A percentile compares a stretch with the other conserved stretches of the same genome.
phyloP scores from a whole-genome alignment of 2,888 invertebrate species.

The Drosophila suboccidentalis region DNA sequence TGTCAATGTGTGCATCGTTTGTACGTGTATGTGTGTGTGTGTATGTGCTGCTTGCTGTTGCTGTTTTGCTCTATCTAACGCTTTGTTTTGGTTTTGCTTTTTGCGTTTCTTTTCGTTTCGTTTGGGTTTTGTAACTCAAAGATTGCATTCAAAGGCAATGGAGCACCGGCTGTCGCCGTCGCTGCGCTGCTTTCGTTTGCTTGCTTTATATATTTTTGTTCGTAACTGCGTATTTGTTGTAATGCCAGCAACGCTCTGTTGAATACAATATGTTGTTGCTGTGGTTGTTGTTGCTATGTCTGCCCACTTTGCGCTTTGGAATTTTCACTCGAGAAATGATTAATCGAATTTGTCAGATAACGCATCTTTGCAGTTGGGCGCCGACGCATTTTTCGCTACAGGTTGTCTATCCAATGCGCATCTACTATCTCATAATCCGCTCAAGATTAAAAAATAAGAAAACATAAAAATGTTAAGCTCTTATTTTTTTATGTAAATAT shows the following conservation, averaged over 20 bases:
- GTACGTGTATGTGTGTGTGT: slow-evolving; percentile 16
- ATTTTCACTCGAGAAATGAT: slow-evolving; percentile 74
- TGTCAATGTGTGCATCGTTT: slow-evolving; percentile 37
- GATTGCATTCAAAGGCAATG: slow-evolving; percentile 64
- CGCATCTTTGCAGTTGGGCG: slow-evolving; percentile 67
- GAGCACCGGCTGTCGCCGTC: slow-evolving; percentile 35
- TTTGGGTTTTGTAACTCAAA: slow-evolving; percentile 62
- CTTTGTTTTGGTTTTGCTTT: slow-evolving; percentile 76
- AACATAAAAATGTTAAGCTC: neutral
- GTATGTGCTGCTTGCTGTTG: slow-evolving; percentile 38
- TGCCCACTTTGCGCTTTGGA: slow-evolving; percentile 49
- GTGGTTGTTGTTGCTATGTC: slow-evolving; percentile 23
- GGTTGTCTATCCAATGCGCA: slow-evolving; percentile 28
- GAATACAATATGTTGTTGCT: slow-evolving; percentile 44
- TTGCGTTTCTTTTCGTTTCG: slow-evolving; percentile 58
- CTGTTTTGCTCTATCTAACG: slow-evolving; percentile 66
- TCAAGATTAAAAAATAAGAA: neutral
- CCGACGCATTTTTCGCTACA: slow-evolving; percentile 29
- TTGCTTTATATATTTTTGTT: slow-evolving; percentile 34
- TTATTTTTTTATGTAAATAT: slow-evolving; percentile 1
- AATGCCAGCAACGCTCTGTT: slow-evolving; percentile 72
- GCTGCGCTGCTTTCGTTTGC: slow-evolving; percentile 28
- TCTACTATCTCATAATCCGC: slow-evolving; percentile 8
- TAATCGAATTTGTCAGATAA: slow-evolving; percentile 75
- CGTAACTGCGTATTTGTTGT: slow-evolving; percentile 79